Conservation (phyloP, 2,888 invertebrate genomes). For the Osmoderma eremita region DNA sequence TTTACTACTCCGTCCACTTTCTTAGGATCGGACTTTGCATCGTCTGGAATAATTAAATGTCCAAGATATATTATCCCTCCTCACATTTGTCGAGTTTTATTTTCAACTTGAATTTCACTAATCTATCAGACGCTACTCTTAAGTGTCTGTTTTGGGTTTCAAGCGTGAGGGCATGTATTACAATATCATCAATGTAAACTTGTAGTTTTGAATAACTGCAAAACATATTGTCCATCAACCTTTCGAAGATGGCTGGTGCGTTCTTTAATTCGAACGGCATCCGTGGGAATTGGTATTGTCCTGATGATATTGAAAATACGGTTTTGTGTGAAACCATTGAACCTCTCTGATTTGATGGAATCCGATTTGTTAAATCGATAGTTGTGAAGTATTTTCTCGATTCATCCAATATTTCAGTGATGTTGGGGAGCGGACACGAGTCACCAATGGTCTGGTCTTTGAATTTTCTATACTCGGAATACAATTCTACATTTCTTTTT, state of each 20-base stretch:
- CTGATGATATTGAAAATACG: conserved; percentile 55
- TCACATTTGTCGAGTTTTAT: conserved; percentile 53
- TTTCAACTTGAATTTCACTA: conserved; percentile 49
- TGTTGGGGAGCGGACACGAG: too few relatives aligned
- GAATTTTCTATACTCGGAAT: too few relatives aligned
- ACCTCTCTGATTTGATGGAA: conserved; percentile 57
- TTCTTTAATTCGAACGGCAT: conserved; percentile 61
- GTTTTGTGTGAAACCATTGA: conserved; percentile 55
- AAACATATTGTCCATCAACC: conserved; percentile 54
- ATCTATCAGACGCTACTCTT: conserved; percentile 47
- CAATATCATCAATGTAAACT: not conserved
- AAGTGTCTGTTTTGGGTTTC: not conserved
- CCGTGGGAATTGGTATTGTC: conserved; percentile 56
- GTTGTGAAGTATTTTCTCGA: too few relatives aligned
- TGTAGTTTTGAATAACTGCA: conserved; percentile 52
- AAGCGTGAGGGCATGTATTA: not conserved
- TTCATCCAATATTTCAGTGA: too few relatives aligned
- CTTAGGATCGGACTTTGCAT: conserved; percentile 41
- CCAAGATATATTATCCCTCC: conserved; percentile 52
- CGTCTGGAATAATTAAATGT: conserved; percentile 48
- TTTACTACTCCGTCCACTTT: conserved; percentile 39
- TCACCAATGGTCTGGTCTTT: too few relatives aligned
- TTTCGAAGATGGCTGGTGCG: conserved; percentile 60
- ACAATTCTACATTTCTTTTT: too few relatives aligned
- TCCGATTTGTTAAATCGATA: conserved; percentile 47